Base-by-base conservation (phyloP, 2,888 invertebrate species). In the Drosophila vallismaia region DNA sequence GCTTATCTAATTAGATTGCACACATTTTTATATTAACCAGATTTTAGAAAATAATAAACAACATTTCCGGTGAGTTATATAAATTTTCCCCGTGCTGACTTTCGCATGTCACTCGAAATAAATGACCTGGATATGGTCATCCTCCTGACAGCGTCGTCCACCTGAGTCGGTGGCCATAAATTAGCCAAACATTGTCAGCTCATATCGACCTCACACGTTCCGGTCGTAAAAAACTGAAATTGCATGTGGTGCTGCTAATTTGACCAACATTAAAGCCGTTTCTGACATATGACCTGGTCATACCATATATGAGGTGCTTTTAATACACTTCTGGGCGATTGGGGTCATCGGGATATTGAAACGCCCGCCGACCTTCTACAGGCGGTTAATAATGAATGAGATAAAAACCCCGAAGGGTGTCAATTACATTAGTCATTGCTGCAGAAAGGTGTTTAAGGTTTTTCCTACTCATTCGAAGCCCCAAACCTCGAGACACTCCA, bases 221-320 rank as follows among this genome's bases (percentile, higher is more conserved):
- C 24, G 69, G 59, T 51, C 69, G 42, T 70, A 70, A 70, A 70
- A 70, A 51, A 54, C 40, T 54, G 50, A 31, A 59, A 68, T 54
- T 70, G 69, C 69, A 68, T 40, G 53, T 45, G 69, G 54, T 51
- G 59, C 49, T 58, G 58, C 69, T 70, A 68, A 69, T 69, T 68
- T 54, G 38, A 51, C 56, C 40, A 52, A 66, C 51, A 31, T 7
- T 56, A 36, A 42, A 50, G 14, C 28, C 28, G 33, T 12, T 49
- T 26, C 46, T 69, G 67, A 49, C 52, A 57, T 53, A 38, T 46
- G 56, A 19, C 51, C 14, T 28, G 54, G 49, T 6, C 19, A 38
- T 6, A 9, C 31, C 8, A 1, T 42, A 26, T 54, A 51, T 46
- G 38, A 51, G 40, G 36, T 5, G 29, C 10, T 26, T 36, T 29